These are phyloP conservation scores for Cephalopachus bancanus DNA, from an alignment of 2,797 vertebrate genomes.

Conservation along the genomic window DNA sequence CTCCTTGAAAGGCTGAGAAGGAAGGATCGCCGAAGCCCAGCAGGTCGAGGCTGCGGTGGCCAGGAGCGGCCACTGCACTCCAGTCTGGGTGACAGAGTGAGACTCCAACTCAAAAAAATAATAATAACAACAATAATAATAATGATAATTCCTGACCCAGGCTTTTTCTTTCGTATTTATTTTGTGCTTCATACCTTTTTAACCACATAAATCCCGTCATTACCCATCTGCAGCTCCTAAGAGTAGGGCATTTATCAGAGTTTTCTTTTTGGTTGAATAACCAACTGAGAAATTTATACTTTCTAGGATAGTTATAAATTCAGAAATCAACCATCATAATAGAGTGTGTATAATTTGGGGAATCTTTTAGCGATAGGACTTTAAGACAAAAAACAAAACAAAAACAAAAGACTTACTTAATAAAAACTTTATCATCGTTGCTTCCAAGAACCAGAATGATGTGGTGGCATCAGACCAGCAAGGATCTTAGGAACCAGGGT, in stretches of 20 bases:
- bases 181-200: not conserved
- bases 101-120: too few species aligned
- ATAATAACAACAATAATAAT: too few species aligned
- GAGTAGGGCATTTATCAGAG: not conserved
- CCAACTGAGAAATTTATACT: not conserved
- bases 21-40: too few species aligned
- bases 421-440: not conserved
- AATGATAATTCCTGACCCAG: not conserved
- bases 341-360: not conserved
- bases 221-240: not conserved
- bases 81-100: too few species aligned
- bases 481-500: not conserved
- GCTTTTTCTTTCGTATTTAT: not conserved
- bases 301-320: not conserved
- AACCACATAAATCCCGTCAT: not conserved
- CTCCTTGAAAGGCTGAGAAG: too few species aligned
- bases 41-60: too few species aligned
- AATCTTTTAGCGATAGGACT: not conserved
- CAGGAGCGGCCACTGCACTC: too few species aligned
- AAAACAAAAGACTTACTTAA: not conserved
- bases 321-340: not conserved
- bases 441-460: not conserved
- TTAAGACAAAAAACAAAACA: not conserved
- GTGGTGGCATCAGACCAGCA: rapidly evolving
- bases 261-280: constrained; percentile 45